Base-by-base conservation (phyloP, 2,888 invertebrate genomes). In the Pegoplata infirma region DNA sequence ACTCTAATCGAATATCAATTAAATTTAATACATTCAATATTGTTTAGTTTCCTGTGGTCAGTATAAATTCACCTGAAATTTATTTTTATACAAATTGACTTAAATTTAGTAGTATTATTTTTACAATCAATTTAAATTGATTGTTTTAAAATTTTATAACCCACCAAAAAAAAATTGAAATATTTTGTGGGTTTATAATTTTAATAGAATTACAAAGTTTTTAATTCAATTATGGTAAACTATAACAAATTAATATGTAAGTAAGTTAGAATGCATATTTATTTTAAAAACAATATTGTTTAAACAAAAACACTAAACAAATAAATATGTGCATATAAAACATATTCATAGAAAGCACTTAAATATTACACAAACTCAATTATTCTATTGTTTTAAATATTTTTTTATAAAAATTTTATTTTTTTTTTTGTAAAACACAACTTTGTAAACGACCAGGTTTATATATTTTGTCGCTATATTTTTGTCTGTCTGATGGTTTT, bases 11-110 rank as follows among this genome's bases (percentile, higher is more conserved):
- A n/a, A n/a, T n/a, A n/a, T n/a, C n/a, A n/a, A n/a, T n/a, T n/a
- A n/a, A n/a, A n/a, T n/a, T n/a, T n/a, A n/a, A n/a, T n/a, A n/a
- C n/a, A n/a, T n/a, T n/a, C 85, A 85, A 85, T 85, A 83, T 85
- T 85, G 81, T 85, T 86, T 85, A 83, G 80, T 82, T 82, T 19
- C 23, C 16, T 76, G 63, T 10, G 71, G 58, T 69, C 49, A 56
- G 55, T 49, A 17, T 17, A 40, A 40, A 28, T 19, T 14, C 47
- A 49, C 23, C 25, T 40, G 47, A 56, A 56, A 25, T 47, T 21
- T 5, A 46, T 56, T 63, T 47, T 63, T 5, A 14, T 19, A 47
- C n/a, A n/a, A n/a, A 17, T 72, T 69, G 5, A 5, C 32, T 55
- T n/a, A 12, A 8, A 23, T n/a, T n/a, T n/a, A n/a, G 16, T 0